Evolutionary conservation across 2,888 invertebrate species (phyloP), one percentile per base, ranked within the genome.

Genomic region (Thymelicus lineola): DNA sequence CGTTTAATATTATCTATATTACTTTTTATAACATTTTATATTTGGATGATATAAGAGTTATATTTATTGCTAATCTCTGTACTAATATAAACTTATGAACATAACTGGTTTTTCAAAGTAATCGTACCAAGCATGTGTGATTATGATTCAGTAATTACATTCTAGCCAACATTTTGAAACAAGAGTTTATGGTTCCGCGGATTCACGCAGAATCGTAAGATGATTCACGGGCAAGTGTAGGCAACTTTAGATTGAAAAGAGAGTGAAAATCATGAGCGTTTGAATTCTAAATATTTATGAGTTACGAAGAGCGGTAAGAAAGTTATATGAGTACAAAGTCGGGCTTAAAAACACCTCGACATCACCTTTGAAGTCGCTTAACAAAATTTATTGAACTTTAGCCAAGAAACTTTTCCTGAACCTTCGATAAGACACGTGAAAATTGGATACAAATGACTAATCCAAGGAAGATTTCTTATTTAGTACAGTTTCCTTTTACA

Each of bases 321-420:
- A 50, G 50, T 50, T 50, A 50, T 50, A 50, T 17, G 14, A 50
- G 50, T 17, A 6, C n/a, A 46, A 46, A 50, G 15, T 50, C 50
- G 50, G 6, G 50, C 50, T 50, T 50, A 50, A 17, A 50, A 50
- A 17, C 50, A 50, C 50, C 17, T 50, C 17, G 17, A 17, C 50
- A 50, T 50, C 9, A 50, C 50, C 50, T 50, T 50, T 50, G 50
- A 17, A 50, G 50, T 17, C 50, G 50, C 9, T 50, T 50, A 50
- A 50, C 17, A 17, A 50, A 50, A 17, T 50, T 50, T 59, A 42
- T 46, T 60, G 60, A 46, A 46, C 20, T 17, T 50, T 17, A 50
- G 50, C 50, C 50, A 14, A 17, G n/a, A 50, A 50, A 42, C 7
- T 17, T 17, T 50, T 17, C 50, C 6, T 50, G 17, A 17, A 50